phyloP scores from a whole-genome alignment of 2,888 invertebrate genomes.

The Incurvaria masculella region DNA sequence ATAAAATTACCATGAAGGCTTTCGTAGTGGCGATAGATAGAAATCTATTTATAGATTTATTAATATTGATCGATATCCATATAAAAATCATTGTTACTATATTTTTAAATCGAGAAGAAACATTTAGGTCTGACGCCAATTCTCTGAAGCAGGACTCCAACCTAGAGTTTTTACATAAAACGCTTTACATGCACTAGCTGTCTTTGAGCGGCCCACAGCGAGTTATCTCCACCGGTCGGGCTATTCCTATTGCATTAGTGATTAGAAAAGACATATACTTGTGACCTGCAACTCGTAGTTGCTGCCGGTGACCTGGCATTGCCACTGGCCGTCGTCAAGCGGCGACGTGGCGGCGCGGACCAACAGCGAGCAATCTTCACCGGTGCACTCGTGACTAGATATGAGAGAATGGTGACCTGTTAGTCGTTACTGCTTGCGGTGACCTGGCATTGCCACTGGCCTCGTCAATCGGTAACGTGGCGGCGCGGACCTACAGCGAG shows the following conservation, averaged over 20 bases:
- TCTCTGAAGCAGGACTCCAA: too few species aligned
- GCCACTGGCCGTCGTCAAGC: constrained; percentile 89
- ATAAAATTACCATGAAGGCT: too few species aligned
- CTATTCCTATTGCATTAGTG: constrained; percentile 24
- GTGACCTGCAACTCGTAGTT: constrained; percentile 71
- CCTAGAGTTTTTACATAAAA: too few species aligned
- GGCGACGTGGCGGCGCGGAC: constrained; percentile 79
- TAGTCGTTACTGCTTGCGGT: constrained; percentile 84
- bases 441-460: constrained; percentile 91
- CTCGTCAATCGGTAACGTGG: constrained; percentile 85
- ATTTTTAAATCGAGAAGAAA: too few species aligned
- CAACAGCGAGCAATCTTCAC: constrained; percentile 83
- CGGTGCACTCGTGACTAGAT: too few species aligned
- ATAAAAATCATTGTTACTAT: too few species aligned
- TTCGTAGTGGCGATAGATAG: too few species aligned
- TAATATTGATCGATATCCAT: too few species aligned
- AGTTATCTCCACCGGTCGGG: constrained; percentile 71
- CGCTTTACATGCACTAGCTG: too few species aligned
- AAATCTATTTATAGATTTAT: too few species aligned
- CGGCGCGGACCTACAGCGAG: constrained; percentile 79
- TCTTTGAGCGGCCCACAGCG: constrained; percentile 87
- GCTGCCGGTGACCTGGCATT: constrained; percentile 91
- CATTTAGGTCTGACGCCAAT: too few species aligned
- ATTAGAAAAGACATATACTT: too few species aligned
- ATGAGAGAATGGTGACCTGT: constrained; percentile 52